A percentile compares a stretch with the other conserved stretches of the same genome.
Conservation (phyloP, 2,113 vertebrate genomes). For the Hippocampus guttulatus region DNA sequence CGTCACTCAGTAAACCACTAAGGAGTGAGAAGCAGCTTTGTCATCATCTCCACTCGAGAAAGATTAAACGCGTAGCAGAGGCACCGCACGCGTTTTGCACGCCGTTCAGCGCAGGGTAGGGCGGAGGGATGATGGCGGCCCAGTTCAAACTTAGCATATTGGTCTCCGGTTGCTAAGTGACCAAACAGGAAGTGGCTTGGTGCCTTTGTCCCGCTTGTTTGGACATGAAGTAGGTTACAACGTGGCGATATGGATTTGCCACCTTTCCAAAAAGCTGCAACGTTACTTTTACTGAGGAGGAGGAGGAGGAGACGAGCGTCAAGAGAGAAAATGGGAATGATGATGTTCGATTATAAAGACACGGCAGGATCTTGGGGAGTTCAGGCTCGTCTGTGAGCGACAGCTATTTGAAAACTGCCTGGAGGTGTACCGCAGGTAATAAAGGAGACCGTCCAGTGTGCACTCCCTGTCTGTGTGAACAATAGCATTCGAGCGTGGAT, state of each 20-base stretch:
- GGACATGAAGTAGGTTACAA: neutral
- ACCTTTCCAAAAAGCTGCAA: neutral
- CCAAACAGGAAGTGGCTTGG: neutral
- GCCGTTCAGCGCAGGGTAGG: too few species aligned
- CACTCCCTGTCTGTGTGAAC: neutral
- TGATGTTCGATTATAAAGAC: too few species aligned
- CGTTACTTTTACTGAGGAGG: neutral
- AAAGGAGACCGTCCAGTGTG: too few species aligned
- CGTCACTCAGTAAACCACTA: conserved; percentile 14
- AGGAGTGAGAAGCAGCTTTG: conserved; percentile 26
- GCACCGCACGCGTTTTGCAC: too few species aligned
- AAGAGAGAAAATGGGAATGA: neutral
- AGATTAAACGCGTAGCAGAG: conserved; percentile 25
- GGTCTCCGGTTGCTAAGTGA: neutral
- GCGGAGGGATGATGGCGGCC: too few species aligned
- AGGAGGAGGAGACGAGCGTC: too few species aligned
- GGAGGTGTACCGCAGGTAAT: too few species aligned
- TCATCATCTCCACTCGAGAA: conserved; percentile 25
- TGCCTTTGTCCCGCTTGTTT: neutral
- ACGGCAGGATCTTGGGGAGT: too few species aligned
- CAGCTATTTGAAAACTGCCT: too few species aligned
- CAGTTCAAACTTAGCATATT: neutral
- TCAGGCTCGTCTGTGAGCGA: too few species aligned
- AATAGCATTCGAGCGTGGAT: neutral
- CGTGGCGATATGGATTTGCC: neutral